phyloP scores from a whole-genome alignment of 2,113 vertebrate genomes.

The Aspiorhynchus laticeps region DNA sequence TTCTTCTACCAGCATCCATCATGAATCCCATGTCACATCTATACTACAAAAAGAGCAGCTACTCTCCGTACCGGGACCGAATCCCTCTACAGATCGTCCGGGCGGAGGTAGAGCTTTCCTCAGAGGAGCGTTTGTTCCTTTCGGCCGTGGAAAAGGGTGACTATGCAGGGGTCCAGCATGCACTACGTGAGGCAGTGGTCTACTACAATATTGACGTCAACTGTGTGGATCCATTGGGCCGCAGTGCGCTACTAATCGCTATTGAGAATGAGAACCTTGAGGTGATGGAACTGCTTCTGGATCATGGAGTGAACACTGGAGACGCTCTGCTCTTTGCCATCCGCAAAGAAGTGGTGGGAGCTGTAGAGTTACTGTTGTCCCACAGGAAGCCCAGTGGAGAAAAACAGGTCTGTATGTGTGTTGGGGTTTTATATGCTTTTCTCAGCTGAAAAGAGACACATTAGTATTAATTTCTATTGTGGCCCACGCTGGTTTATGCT shows the following conservation, averaged over 20 bases:
- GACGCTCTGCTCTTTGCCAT: slow-evolving; percentile 95
- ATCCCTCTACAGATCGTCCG: slow-evolving; percentile 94
- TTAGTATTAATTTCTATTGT: neutral
- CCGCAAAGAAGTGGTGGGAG: slow-evolving; percentile 95
- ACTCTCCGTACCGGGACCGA: slow-evolving; percentile 92
- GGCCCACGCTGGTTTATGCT: neutral
- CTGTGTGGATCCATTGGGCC: slow-evolving; percentile 95
- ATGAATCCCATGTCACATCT: slow-evolving; percentile 90
- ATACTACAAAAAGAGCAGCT: slow-evolving; percentile 95
- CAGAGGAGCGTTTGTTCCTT: slow-evolving; percentile 91
- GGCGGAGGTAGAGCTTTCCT: slow-evolving; percentile 91
- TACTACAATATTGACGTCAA: slow-evolving; percentile 99
- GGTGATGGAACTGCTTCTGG: slow-evolving; percentile 94
- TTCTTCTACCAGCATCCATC: slow-evolving; percentile 42
- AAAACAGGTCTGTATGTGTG: slow-evolving; percentile 77
- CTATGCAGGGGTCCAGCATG: slow-evolving; percentile 92
- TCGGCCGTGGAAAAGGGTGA: slow-evolving; percentile 95
- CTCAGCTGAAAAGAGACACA: neutral
- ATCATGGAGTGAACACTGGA: slow-evolving; percentile 89
- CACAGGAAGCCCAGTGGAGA: slow-evolving; percentile 89
- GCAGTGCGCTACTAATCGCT: slow-evolving; percentile 93
- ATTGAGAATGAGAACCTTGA: slow-evolving; percentile 98
- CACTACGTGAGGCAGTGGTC: slow-evolving; percentile 91
- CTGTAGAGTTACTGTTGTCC: slow-evolving; percentile 93
- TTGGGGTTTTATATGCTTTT: neutral